Evolutionary conservation across 2,888 invertebrate genomes (phyloP), one percentile per base, ranked within the genome.

Genomic region (Sarcophaga subvicina): DNA sequence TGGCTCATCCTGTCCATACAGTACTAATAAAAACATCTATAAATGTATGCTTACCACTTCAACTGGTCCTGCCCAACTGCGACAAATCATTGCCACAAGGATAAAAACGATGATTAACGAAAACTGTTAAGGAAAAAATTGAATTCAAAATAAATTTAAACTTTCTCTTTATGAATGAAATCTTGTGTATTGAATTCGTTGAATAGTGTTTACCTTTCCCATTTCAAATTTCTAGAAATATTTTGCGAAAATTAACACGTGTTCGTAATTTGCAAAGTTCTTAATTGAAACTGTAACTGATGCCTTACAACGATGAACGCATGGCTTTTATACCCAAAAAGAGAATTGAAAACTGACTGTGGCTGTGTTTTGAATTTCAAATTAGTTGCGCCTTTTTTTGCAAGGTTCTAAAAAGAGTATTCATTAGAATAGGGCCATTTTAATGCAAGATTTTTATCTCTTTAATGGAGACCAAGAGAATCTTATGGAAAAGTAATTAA

Each of bases 391-490:
- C 22, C 37, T 10, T 8, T 8, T 8, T 86, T 60, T 37, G 59
- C 25, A 83, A 83, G 78, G 78, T 79, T 81, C 66, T 78, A 81
- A 80, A 5, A 80, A 81, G 47, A 75, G 37, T 14, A 25, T 54
- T 69, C 14, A 62, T 37, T 67, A 45, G 45, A n/a, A 67, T 47
- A 2, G 4, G 0, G 14, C 3, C 54, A 54, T 54, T 1, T 54
- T 54, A 17, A 54, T 54, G 37, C 37, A 10, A 2, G 80, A 84
- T 80, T 37, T 70, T 45, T 20, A 81, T 84, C 87, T 84, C 84
- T 76, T 76, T 20, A 84, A 87, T 84, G 78, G 84, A 79, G 84
- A 84, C 84, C 84, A 87, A 82, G 87, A 87, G 81, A 81, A 83
- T 49, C 8, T 25, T 71, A 76, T 79, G 87, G 81, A 67, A 79